Conservation (phyloP, 2,888 invertebrate species). For the Drosophila antonietae region DNA sequence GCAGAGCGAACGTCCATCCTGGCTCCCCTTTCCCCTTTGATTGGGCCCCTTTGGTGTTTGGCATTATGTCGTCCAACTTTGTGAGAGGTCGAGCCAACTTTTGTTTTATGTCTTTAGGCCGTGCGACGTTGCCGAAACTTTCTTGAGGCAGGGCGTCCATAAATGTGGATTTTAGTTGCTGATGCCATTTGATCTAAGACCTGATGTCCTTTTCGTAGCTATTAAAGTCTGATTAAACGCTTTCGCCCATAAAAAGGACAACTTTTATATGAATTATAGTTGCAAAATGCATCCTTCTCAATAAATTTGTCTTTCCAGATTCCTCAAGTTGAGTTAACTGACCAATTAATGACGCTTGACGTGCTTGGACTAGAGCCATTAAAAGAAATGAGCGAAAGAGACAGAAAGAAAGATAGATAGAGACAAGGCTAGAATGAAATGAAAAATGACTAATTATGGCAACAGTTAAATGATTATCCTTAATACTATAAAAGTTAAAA, state of each 20-base stretch:
- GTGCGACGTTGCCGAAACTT: slow-evolving; percentile 52
- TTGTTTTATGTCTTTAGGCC: slow-evolving; percentile 73
- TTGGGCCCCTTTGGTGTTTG: slow-evolving; percentile 38
- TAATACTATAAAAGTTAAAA: neutral
- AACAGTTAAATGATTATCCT: neutral
- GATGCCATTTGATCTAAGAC: slow-evolving; percentile 61
- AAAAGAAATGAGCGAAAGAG: neutral
- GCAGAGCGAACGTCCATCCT: slow-evolving; percentile 27
- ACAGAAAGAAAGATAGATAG: neutral
- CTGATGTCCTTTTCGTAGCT: slow-evolving; percentile 41
- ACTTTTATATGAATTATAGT: slow-evolving; percentile 22
- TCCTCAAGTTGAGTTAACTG: neutral
- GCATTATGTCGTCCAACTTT: slow-evolving; percentile 54
- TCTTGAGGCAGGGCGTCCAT: slow-evolving; percentile 51
- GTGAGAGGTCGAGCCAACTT: slow-evolving; percentile 34
- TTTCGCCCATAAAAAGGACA: slow-evolving; percentile 13
- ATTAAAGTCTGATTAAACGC: slow-evolving; percentile 66
- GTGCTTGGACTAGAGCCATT: neutral
- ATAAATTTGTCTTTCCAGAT: slow-evolving; percentile 26
- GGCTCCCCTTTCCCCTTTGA: slow-evolving; percentile 7
- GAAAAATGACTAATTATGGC: neutral
- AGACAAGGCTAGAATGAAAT: neutral
- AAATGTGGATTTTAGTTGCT: slow-evolving; percentile 61
- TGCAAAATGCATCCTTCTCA: slow-evolving; percentile 13
- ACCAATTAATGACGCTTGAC: neutral